Evolutionary conservation across 53 echinoderm and acorn worm species (phyloP).

Genomic region (Stichopus horrens): DNA sequence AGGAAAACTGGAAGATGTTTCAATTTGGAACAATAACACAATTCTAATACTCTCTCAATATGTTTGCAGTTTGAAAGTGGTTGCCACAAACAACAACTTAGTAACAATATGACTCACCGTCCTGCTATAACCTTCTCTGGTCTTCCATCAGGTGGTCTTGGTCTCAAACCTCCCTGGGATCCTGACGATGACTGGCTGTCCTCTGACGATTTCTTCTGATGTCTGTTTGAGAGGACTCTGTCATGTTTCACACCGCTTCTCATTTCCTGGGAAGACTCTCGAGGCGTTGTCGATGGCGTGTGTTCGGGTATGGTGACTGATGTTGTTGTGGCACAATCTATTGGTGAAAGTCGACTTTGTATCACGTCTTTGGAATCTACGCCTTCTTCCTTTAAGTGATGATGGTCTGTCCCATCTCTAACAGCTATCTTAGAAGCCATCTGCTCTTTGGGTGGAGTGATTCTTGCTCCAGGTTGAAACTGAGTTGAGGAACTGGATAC

Average conservation of each 20-base stretch:
- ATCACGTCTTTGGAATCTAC: not conserved
- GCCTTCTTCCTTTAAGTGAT: constrained; percentile 11
- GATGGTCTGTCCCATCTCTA: not conserved
- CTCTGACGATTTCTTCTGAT: constrained; percentile 59
- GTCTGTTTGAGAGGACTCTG: constrained; percentile 29
- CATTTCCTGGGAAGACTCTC: constrained; percentile 46
- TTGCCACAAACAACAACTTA: no score
- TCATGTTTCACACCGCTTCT: constrained; percentile 9
- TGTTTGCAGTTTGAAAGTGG: no score
- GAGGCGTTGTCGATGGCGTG: constrained; percentile 58
- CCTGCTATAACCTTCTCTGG: constrained; percentile 83
- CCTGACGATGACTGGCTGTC: constrained; percentile 94
- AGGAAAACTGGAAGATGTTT: no score
- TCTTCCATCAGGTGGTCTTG: constrained; percentile 83
- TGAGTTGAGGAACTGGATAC: constrained; percentile 1
- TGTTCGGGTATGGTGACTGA: constrained; percentile 86
- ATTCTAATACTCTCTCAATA: no score
- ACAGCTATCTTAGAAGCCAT: not conserved
- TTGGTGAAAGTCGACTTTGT: constrained; percentile 11
- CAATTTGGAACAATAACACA: no score
- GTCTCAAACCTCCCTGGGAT: constrained; percentile 77
- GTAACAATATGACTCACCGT: constrained; percentile 58
- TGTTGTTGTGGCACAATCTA: constrained; percentile 71
- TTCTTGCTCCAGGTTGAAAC: constrained; percentile 8
- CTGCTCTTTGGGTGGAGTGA: constrained; percentile 41